phyloP scores from a whole-genome alignment of 2,888 invertebrate genomes.

The Rhamphomyia laevipes region DNA sequence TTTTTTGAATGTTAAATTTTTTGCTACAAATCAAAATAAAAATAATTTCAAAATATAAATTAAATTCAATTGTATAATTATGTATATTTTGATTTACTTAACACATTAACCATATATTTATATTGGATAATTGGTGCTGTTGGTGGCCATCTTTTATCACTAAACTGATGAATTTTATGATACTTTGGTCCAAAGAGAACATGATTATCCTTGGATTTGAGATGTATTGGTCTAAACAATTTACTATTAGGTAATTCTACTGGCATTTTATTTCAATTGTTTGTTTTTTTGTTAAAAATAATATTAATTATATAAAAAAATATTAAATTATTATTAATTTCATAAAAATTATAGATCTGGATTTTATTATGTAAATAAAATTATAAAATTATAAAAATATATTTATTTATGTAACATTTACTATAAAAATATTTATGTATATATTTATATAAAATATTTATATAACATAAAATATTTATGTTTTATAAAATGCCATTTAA shows the following conservation, averaged over 20 bases:
- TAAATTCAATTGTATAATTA: not conserved
- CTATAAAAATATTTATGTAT: too few relatives aligned
- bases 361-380: too few relatives aligned
- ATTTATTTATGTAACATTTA: too few relatives aligned
- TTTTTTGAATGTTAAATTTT: not conserved
- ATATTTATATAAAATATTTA: too few relatives aligned
- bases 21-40: not conserved
- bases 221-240: conserved; percentile 24
- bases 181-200: conserved; percentile 30
- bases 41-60: not conserved
- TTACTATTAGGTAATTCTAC: not conserved
- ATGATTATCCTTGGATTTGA: conserved; percentile 26
- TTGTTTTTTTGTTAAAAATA: too few relatives aligned
- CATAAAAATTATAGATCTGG: too few relatives aligned
- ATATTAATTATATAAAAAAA: too few relatives aligned
- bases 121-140: conserved; percentile 27
- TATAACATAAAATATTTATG: too few relatives aligned
- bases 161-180: conserved; percentile 30
- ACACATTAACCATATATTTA: conserved; percentile 27
- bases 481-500: too few relatives aligned
- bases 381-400: too few relatives aligned
- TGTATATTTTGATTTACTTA: conserved; percentile 26
- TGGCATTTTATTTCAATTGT: not conserved
- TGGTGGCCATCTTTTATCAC: conserved; percentile 31
- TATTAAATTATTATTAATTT: too few relatives aligned